Evolutionary conservation across 2,888 invertebrate species (phyloP), one percentile per base, ranked within the genome.

Genomic region (Limnephilus rhombicus): DNA sequence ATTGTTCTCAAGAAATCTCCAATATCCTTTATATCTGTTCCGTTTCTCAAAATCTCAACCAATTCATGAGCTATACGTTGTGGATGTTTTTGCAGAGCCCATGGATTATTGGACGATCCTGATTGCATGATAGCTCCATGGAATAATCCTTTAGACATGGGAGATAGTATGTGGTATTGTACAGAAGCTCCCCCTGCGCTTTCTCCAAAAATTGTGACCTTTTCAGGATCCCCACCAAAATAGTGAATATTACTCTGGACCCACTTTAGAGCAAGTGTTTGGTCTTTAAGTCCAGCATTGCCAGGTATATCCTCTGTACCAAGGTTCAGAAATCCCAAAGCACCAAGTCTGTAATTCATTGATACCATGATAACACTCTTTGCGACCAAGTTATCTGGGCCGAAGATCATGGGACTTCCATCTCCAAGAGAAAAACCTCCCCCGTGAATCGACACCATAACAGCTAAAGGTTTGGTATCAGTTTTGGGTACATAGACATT

Each of bases 1-100:
- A 80, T 41, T n/a, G 15, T 34, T 80, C 80, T 80, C 24, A 89
- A 89, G 80, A 89, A 89, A 29, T 12, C 9, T 9, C n/a, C n/a
- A 24, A 86, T 29, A 15, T 86, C 88, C 15, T 53, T 68, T 31
- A 53, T 80, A 88, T 68, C 37, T 11, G 29, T 68, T 68, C 31
- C n/a, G 18, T 29, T 88, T 89, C 95, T 95, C 53, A 95, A 95
- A 0, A 95, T 24, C 0, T 92, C 13, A 9, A 95, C 89, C 18
- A 93, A 41, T 53, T 88, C 68, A 31, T 89, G 89, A 31, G 85
- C 92, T n/a, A 86, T 45, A 9, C 81, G 41, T 45, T 29, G 85
- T 5, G 92, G 92, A 45, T 92, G 45, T 24, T 80, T 90, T 80
- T 90, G 89, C 5, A 45, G 80, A 37, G 93, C 91, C 93, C 93